These are phyloP conservation scores for Girardinichthys multiradiatus DNA, from an alignment of 2,113 vertebrate species.

Conservation along the genomic window DNA sequence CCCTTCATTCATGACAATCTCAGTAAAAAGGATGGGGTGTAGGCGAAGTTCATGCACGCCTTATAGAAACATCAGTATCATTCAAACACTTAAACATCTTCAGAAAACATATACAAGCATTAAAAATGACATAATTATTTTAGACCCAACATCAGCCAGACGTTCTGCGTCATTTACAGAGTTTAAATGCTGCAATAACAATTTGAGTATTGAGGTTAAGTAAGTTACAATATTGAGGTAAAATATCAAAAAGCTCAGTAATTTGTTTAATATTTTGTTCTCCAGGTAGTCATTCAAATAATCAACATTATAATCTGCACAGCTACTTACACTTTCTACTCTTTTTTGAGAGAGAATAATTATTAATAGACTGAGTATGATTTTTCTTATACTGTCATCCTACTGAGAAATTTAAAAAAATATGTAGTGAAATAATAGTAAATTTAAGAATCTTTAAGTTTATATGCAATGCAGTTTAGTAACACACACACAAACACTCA, in stretches of 20 bases:
- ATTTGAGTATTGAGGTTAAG: too few species aligned
- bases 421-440: too few species aligned
- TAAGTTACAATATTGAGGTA: too few species aligned
- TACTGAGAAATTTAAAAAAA: too few species aligned
- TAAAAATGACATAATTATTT: background rate
- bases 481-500: too few species aligned
- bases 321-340: background rate
- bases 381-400: too few species aligned
- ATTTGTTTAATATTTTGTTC: background rate
- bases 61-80: background rate
- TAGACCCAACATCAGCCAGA: background rate
- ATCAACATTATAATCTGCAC: conserved; percentile 12
- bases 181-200: too few species aligned
- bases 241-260: too few species aligned
- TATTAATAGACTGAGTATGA: too few species aligned
- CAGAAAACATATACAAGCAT: background rate
- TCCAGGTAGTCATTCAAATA: conserved; percentile 1
- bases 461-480: too few species aligned
- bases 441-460: too few species aligned
- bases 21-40: background rate
- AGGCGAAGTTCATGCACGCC: background rate
- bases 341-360: background rate
- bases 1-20: background rate
- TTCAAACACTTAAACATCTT: background rate
- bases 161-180: background rate